Evolutionary conservation across 2,888 invertebrate species (phyloP).

Genomic region (Ceriagrion tenellum): DNA sequence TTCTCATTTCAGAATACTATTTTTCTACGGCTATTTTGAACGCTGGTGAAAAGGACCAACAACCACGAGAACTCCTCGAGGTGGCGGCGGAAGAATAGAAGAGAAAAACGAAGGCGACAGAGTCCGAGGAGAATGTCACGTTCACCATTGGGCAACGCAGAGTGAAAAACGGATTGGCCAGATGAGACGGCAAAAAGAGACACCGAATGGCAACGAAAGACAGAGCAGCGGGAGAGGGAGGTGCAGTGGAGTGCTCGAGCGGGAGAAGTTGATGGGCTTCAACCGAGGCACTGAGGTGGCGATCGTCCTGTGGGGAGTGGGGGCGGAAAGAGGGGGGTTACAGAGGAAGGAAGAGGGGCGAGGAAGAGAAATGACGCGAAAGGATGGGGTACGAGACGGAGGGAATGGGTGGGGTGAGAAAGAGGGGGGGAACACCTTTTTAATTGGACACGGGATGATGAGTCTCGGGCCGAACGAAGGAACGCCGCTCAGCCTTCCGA

Average conservation of each 20-base stretch:
- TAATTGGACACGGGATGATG: slow-evolving; percentile 22
- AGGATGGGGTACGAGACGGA: neutral
- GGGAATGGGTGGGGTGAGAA: neutral
- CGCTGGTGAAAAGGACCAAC: too few relatives aligned
- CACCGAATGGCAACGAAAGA: neutral
- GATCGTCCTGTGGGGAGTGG: neutral
- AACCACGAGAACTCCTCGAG: neutral
- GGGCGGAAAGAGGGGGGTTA: neutral
- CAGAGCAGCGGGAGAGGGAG: neutral
- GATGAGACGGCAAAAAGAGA: neutral
- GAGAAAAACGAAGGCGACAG: neutral
- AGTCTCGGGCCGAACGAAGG: neutral
- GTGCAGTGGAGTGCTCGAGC: neutral
- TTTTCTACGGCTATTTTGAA: too few relatives aligned
- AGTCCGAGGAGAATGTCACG: neutral
- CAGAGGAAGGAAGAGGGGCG: neutral
- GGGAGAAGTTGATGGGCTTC: neutral
- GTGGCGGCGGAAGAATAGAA: neutral
- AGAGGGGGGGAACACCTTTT: neutral
- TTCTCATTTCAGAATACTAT: too few relatives aligned
- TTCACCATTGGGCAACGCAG: neutral
- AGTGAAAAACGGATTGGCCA: neutral
- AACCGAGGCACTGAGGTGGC: neutral
- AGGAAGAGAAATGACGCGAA: neutral
- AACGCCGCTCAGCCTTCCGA: neutral